Percentiles rank a stretch among this genome's conserved stretches.
Conservation (phyloP, 2,113 vertebrate species). For the Xerus inauris region DNA sequence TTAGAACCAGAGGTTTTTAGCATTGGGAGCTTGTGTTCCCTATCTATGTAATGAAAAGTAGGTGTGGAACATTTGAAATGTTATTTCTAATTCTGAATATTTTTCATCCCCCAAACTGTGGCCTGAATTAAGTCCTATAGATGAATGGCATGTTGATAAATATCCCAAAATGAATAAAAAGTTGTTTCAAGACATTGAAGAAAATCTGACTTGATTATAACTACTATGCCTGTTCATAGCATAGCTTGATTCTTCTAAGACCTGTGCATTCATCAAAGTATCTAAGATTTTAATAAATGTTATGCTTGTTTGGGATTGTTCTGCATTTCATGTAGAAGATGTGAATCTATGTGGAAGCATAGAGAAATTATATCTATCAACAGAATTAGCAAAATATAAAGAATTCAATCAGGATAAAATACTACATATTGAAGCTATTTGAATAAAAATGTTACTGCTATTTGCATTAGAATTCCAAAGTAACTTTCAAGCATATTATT, state of each 20-base stretch:
- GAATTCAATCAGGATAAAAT: not conserved
- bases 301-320: not conserved
- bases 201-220: not conserved
- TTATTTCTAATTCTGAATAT: not conserved
- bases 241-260: not conserved
- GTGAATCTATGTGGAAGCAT: not conserved
- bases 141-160: not conserved
- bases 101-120: not conserved
- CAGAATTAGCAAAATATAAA: not conserved
- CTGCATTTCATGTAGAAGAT: not conserved
- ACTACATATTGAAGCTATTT: not conserved
- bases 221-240: not conserved
- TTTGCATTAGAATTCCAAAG: not conserved
- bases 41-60: not conserved
- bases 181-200: not conserved
- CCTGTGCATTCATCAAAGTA: not conserved
- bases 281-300: not conserved
- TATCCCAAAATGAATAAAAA: conserved; percentile 27
- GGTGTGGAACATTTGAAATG: not conserved
- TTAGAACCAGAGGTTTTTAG: not conserved
- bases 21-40: not conserved
- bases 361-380: not conserved
- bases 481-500: not conserved
- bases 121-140: not conserved
- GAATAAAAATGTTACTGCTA: not conserved